A percentile compares a stretch with the other conserved stretches of the same genome.
phyloP scores from a whole-genome alignment of 2,888 invertebrate species.

The Thereva nobilitata region DNA sequence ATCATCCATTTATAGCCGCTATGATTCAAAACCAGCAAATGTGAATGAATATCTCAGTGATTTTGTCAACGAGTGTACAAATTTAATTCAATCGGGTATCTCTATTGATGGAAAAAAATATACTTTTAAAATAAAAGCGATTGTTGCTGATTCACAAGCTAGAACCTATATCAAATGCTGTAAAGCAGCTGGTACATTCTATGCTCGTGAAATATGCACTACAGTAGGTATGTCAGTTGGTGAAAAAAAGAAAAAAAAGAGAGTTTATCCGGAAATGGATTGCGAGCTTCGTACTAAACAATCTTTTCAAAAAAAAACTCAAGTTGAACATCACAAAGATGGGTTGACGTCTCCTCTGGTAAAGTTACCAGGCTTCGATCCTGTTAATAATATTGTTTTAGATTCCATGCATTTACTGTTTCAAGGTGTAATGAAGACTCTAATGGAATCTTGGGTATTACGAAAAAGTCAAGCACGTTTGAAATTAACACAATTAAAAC shows the following conservation, averaged over 20 bases:
- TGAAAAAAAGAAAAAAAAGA: not conserved
- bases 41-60: not conserved
- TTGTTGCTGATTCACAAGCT: not conserved
- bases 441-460: not conserved
- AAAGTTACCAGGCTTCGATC: not conserved
- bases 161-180: too few relatives aligned
- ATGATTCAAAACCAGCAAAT: not conserved
- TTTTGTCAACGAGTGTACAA: not conserved
- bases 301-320: not conserved
- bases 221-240: not conserved
- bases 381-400: not conserved
- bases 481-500: not conserved
- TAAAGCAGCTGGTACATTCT: not conserved
- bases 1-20: not conserved
- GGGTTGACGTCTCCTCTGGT: not conserved
- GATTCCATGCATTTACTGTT: not conserved
- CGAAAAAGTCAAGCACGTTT: not conserved
- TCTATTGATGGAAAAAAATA: not conserved
- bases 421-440: not conserved
- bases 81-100: not conserved
- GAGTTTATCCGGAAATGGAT: constrained; percentile 1
- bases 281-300: not conserved
- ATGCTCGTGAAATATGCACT: not conserved
- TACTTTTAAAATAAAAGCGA: not conserved
- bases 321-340: not conserved